Percentiles rank a stretch among this genome's conserved stretches.
Conservation (phyloP, 2,888 invertebrate genomes). For the Euspilapteryx auroguttella region DNA sequence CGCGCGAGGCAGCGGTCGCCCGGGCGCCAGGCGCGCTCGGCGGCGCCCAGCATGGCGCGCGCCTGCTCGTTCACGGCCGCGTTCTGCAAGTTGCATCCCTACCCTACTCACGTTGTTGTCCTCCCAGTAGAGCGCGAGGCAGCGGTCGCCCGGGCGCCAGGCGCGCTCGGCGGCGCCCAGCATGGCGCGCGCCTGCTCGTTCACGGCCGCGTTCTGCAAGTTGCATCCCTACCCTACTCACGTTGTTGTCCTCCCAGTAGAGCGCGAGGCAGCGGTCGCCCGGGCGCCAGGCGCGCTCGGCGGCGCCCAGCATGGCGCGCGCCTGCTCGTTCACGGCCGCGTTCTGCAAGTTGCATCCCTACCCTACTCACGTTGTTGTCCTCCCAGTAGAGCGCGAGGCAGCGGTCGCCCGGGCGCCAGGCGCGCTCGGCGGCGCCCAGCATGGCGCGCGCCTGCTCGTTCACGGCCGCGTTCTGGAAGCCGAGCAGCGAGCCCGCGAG, state of each 20-base stretch:
- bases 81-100: too few relatives aligned
- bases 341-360: conserved; percentile 52
- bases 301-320: conserved; percentile 54
- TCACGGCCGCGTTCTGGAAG: conserved; percentile 53
- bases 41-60: conserved; percentile 53
- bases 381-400: too few relatives aligned
- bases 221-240: too few relatives aligned
- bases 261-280: too few relatives aligned
- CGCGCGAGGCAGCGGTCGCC: conserved; percentile 87
- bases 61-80: conserved; percentile 57
- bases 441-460: conserved; percentile 55
- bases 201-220: too few relatives aligned
- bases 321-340: conserved; percentile 55
- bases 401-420: too few relatives aligned
- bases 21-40: conserved; percentile 68
- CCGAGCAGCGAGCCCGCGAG: conserved; percentile 44
- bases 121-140: conserved; percentile 92
- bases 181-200: conserved; percentile 55
- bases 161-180: conserved; percentile 54
- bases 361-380: too few relatives aligned
- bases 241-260: too few relatives aligned
- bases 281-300: too few relatives aligned
- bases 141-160: conserved; percentile 81
- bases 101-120: conserved; percentile 73
- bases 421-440: too few relatives aligned